These are phyloP conservation scores for Pterocles gutturalis DNA, from an alignment of 2,113 vertebrate species.

Conservation along the genomic window DNA sequence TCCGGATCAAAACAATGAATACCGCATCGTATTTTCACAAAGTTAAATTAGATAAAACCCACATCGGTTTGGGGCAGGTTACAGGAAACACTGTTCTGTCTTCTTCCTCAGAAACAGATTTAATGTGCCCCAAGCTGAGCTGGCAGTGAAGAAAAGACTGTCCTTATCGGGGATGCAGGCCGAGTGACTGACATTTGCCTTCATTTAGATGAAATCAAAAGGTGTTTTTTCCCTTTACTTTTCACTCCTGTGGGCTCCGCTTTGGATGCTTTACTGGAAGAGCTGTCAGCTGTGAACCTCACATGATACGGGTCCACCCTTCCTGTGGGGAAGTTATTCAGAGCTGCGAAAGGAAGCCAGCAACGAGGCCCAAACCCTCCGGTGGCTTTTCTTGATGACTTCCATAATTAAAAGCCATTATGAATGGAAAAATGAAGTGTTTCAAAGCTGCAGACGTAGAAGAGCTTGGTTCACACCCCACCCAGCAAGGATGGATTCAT, in stretches of 20 bases:
- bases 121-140: not conserved
- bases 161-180: not conserved
- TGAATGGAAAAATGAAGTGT: constrained; percentile 54
- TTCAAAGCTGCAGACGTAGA: constrained; percentile 34
- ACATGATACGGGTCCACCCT: constrained; percentile 55
- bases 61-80: not conserved
- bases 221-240: constrained; percentile 24
- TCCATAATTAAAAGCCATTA: constrained; percentile 66
- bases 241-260: not conserved
- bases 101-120: constrained; percentile 10
- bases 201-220: constrained; percentile 40
- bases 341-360: constrained; percentile 68
- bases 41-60: not conserved
- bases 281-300: constrained; percentile 60
- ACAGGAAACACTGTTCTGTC: not conserved
- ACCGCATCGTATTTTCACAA: not conserved
- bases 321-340: constrained; percentile 74
- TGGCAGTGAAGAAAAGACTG: not conserved
- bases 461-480: constrained; percentile 48
- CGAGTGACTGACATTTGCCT: constrained; percentile 17
- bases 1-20: not conserved
- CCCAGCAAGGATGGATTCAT: not conserved
- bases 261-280: constrained; percentile 57
- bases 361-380: constrained; percentile 49
- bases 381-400: constrained; percentile 62